phyloP scores from a whole-genome alignment of 2,113 vertebrate species.

The Hirundichthys speculiger region DNA sequence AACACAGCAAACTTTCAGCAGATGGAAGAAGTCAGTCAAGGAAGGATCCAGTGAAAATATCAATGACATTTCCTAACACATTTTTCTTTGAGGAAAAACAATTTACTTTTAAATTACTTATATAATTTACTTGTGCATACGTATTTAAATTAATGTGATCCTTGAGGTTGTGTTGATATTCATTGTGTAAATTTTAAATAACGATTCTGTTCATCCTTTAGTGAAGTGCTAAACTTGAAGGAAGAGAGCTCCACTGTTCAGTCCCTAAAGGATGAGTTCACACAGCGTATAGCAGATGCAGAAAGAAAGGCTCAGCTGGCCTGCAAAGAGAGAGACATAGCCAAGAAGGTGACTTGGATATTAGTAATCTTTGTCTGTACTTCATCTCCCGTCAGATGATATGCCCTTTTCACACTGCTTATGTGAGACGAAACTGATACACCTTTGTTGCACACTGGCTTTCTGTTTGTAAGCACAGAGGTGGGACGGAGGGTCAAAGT shows the following conservation, averaged over 20 bases:
- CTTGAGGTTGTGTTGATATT: no score
- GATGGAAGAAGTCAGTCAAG: not conserved
- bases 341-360: conserved; percentile 88
- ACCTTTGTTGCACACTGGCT: no score
- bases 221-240: conserved; percentile 92
- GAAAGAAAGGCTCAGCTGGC: conserved; percentile 95
- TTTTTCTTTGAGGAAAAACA: not conserved
- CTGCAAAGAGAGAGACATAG: conserved; percentile 95
- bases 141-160: no score
- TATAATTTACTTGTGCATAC: no score
- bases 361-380: not conserved
- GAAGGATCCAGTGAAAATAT: not conserved
- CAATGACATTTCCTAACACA: not conserved
- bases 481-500: no score
- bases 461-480: no score
- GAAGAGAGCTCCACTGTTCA: conserved; percentile 93
- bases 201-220: conserved; percentile 65
- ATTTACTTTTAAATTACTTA: no score
- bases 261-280: conserved; percentile 95
- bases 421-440: no score
- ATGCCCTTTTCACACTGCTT: no score
- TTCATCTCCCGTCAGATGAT: not conserved
- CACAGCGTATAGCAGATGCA: conserved; percentile 94
- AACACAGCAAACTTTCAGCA: not conserved
- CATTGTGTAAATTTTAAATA: no score